Evolutionary conservation across 2,113 vertebrate species (phyloP).

Genomic region (Thomomys bottae): DNA sequence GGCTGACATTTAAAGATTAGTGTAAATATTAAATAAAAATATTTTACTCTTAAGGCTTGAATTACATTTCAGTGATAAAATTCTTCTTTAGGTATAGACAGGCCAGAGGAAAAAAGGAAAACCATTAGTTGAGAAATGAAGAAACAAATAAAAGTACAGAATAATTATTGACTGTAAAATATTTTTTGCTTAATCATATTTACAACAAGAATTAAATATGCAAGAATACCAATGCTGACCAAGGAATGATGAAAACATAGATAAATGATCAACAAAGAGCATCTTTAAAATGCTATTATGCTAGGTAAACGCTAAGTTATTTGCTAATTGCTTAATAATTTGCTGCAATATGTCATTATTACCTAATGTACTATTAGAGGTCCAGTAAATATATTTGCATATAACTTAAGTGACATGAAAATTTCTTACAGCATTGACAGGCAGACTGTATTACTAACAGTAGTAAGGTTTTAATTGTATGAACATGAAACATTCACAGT

Average conservation of each 20-base stretch:
- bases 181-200: not conserved
- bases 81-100: not conserved
- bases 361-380: not conserved
- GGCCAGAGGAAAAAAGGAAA: not conserved
- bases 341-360: not conserved
- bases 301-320: not conserved
- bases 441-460: not conserved
- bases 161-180: not conserved
- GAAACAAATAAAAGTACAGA: not conserved
- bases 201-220: not conserved
- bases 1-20: not conserved
- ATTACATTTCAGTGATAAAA: not conserved
- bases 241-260: not conserved
- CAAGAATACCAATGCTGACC: not conserved
- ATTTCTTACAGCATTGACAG: not conserved
- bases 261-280: not conserved
- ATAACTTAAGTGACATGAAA: not conserved
- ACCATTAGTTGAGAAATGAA: not conserved
- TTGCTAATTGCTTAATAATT: not conserved
- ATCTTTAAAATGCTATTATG: not conserved
- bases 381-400: not conserved
- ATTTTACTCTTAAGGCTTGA: not conserved
- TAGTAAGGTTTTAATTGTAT: not conserved
- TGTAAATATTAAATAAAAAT: not conserved
- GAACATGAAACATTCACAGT: not conserved